Evolutionary conservation across 1,140 invertebrate genomes (phyloP), one percentile per base, ranked within the genome.

Genomic region (Penaeus japonicus): DNA sequence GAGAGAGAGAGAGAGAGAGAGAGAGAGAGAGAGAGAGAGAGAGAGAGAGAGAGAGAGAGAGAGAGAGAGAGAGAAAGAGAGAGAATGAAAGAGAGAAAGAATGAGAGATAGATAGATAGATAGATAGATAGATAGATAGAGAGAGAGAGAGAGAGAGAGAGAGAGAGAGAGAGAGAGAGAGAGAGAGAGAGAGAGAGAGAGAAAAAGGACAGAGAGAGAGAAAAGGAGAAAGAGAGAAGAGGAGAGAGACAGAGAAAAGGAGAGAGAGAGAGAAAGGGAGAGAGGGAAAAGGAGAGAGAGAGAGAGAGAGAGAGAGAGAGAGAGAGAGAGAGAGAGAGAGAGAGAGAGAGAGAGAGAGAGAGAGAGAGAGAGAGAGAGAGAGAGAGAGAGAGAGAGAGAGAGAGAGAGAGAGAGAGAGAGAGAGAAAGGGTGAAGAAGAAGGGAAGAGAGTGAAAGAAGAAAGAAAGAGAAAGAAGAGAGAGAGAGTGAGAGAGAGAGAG

Each of bases 401-500:
- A 15, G 12, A 12, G 24, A 24, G 24, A 24, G 20, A n/a, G 12
- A 24, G 24, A 24, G 24, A n/a, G n/a, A 15, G n/a, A 12, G 0
- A n/a, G n/a, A 24, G 12, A 24, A 15, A 24, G n/a, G 32, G 24
- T 17, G 32, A 24, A 70, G 20, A 24, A 15, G n/a, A n/a, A 70
- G 65, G 7, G 65, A n/a, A 5, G 5, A 5, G 22, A 22, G 5
- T 15, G 22, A 24, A 27, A 27, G 53, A 82, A 82, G 80, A 57
- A n/a, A n/a, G n/a, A n/a, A n/a, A n/a, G n/a, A n/a, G n/a, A n/a
- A n/a, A n/a, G n/a, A n/a, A n/a, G n/a, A n/a, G n/a, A n/a, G n/a
- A n/a, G n/a, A n/a, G n/a, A n/a, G n/a, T n/a, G 80, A 82, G 80
- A 82, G 53, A 57, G 80, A 82, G 80, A 82, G 53, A 57, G 53